Conservation (phyloP, 2,113 vertebrate genomes). For the Mola mola region DNA sequence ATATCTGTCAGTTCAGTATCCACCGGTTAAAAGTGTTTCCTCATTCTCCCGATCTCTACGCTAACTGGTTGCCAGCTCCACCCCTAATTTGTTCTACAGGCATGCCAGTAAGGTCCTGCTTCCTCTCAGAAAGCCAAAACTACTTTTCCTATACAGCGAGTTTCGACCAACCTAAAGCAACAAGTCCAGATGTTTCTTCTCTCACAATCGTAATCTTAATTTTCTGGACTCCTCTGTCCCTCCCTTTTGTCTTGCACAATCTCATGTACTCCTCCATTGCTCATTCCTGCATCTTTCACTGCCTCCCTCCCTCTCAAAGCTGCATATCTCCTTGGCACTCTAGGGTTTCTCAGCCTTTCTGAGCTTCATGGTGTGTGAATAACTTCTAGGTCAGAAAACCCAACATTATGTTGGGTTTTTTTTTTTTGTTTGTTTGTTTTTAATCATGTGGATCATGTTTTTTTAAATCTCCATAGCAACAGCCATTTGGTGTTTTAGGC, state of each 20-base stretch:
- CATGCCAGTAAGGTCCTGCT: too few species aligned
- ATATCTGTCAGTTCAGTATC: background rate
- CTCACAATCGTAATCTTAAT: background rate
- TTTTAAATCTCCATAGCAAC: constrained; percentile 39
- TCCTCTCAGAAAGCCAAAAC: background rate
- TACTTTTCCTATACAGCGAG: background rate
- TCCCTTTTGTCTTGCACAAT: constrained; percentile 28
- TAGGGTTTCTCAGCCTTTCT: constrained; percentile 68
- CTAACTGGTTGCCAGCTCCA: background rate
- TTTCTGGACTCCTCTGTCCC: background rate
- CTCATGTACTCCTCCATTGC: constrained; percentile 14
- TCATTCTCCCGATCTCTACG: too few species aligned
- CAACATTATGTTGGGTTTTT: constrained; percentile 21
- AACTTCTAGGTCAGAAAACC: constrained; percentile 35
- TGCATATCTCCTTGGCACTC: constrained; percentile 51
- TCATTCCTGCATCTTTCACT: constrained; percentile 28
- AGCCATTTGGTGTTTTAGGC: constrained; percentile 29
- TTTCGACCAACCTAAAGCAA: background rate
- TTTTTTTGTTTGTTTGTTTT: too few species aligned
- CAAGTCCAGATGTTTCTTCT: background rate
- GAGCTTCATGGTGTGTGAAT: constrained; percentile 62
- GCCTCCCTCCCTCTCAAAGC: constrained; percentile 21
- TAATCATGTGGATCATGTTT: constrained; percentile 20
- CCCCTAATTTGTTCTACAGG: background rate
- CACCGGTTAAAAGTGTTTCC: too few species aligned